Conservation (phyloP, 37 sponge, comb jelly and placozoan genomes). For the Axinella damicornis region DNA sequence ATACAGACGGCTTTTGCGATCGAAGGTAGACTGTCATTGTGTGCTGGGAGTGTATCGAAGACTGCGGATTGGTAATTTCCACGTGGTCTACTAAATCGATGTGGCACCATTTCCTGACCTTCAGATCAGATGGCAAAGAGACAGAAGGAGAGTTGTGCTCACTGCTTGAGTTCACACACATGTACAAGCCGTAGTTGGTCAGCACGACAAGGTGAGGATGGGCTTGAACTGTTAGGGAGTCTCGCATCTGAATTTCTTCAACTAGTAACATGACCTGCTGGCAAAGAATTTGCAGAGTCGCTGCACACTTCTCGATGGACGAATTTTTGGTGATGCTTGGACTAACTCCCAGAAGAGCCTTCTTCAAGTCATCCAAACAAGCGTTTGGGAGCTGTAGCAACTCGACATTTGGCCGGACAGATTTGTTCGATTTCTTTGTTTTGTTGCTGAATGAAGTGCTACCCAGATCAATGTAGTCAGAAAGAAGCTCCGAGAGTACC, state of each 20-base stretch:
- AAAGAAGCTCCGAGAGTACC: slow-evolving; percentile 24
- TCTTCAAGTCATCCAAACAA: slow-evolving; percentile 25
- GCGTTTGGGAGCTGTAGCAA: slow-evolving; percentile 2
- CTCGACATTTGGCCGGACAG: not conserved
- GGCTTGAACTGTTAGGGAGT: not conserved
- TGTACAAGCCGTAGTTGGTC: slow-evolving; percentile 55
- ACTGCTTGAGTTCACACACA: slow-evolving; percentile 21
- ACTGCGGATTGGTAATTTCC: slow-evolving; percentile 1
- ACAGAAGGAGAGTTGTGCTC: slow-evolving; percentile 39
- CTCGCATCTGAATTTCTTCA: slow-evolving; percentile 33
- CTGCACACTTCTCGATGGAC: slow-evolving; percentile 1
- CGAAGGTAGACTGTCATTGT: slow-evolving; percentile 9
- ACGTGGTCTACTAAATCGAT: slow-evolving; percentile 45
- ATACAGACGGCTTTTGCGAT: not conserved
- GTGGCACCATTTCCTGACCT: slow-evolving; percentile 60
- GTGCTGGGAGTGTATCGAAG: not conserved
- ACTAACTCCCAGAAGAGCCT: slow-evolving; percentile 7
- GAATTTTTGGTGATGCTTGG: not conserved
- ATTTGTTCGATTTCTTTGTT: not conserved
- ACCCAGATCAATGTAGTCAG: slow-evolving; percentile 41
- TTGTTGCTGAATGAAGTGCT: not conserved
- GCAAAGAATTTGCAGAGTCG: slow-evolving; percentile 30
- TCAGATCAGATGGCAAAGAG: slow-evolving; percentile 7
- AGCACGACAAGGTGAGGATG: slow-evolving; percentile 61
- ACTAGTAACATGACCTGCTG: slow-evolving; percentile 55